Evolutionary conservation across 2,888 invertebrate species (phyloP).

Genomic region (Tenthredo notha): DNA sequence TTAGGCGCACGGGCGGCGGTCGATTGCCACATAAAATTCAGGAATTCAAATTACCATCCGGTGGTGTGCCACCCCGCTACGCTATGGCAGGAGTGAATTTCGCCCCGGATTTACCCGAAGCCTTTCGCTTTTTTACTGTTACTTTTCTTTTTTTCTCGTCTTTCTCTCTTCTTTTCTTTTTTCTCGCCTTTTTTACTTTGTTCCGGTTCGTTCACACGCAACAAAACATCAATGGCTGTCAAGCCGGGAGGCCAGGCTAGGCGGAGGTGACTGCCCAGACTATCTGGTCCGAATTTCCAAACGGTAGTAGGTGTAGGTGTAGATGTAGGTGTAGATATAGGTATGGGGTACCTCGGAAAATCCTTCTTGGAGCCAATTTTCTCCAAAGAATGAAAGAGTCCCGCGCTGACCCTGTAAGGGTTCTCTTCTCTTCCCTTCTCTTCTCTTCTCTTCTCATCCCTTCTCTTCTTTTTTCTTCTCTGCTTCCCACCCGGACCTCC

Average conservation of each 20-base stretch:
- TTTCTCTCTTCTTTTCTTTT: neutral
- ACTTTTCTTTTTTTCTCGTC: too few species aligned
- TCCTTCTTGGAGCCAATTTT: slow-evolving; percentile 52
- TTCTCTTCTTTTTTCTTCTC: neutral
- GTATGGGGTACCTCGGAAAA: slow-evolving; percentile 32
- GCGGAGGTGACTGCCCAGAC: neutral
- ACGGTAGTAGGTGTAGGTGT: neutral
- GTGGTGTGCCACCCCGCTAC: neutral
- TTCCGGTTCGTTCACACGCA: slow-evolving; percentile 47
- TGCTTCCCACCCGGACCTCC: neutral
- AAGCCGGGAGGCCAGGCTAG: neutral
- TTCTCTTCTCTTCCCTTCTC: neutral
- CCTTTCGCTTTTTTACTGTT: neutral
- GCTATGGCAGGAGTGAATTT: neutral
- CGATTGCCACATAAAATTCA: slow-evolving; percentile 51
- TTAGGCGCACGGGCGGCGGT: slow-evolving; percentile 37
- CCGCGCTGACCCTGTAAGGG: slow-evolving; percentile 40
- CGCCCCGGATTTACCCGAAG: slow-evolving; percentile 11
- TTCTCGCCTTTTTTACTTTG: neutral
- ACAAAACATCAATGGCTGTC: slow-evolving; percentile 40
- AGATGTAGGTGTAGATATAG: neutral
- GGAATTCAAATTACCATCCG: slow-evolving; percentile 52
- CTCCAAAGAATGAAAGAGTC: slow-evolving; percentile 48
- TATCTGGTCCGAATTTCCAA: slow-evolving; percentile 32
- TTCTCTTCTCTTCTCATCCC: neutral